Conservation (phyloP, 2,113 vertebrate species). For the Vulpes ferrilata region DNA sequence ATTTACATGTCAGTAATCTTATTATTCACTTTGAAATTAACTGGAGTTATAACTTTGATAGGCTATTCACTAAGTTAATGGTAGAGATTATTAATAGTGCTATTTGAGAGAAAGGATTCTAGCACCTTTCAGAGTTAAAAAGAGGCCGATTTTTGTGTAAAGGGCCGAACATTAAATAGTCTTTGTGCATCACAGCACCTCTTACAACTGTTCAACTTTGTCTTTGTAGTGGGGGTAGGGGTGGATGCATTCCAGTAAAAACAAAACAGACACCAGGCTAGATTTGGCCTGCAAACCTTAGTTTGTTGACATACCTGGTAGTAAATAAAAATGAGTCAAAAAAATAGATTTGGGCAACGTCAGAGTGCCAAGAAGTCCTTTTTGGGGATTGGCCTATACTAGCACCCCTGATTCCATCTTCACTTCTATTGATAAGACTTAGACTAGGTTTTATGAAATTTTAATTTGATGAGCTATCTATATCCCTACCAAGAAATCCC, state of each 20-base stretch:
- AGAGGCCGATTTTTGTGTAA: neutral
- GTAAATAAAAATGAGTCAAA: conserved; percentile 53
- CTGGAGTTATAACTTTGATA: conserved; percentile 30
- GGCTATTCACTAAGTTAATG: conserved; percentile 29
- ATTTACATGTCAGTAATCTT: neutral
- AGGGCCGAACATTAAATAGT: neutral
- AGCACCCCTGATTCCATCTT: neutral
- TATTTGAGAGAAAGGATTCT: neutral
- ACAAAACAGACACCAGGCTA: neutral
- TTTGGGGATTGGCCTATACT: neutral
- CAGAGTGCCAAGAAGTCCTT: neutral
- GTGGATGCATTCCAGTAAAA: neutral
- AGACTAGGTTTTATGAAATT: neutral
- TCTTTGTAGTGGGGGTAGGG: neutral
- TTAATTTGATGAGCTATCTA: neutral
- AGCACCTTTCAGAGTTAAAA: neutral
- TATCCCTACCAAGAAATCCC: neutral
- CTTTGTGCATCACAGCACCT: neutral
- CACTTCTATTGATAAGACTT: neutral
- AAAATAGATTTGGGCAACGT: neutral
- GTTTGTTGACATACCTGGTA: neutral
- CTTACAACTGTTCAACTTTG: neutral
- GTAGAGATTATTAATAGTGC: neutral
- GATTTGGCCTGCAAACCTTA: neutral
- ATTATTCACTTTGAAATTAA: conserved; percentile 55